phyloP scores from a whole-genome alignment of 2,113 vertebrate species.

The Carollia perspicillata region DNA sequence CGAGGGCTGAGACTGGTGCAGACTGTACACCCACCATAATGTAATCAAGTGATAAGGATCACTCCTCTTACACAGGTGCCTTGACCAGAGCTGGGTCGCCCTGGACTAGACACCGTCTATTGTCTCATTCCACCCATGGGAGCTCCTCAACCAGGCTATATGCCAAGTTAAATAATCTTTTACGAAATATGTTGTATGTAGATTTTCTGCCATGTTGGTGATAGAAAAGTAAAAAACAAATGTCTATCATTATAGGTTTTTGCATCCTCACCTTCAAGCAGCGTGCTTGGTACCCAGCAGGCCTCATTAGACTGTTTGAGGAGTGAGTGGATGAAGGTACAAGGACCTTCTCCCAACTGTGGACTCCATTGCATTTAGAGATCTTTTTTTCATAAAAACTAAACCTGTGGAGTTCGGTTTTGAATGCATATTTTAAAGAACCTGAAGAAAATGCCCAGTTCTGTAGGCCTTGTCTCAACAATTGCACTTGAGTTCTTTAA shows the following conservation, averaged over 20 bases:
- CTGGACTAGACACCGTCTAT: fast-evolving
- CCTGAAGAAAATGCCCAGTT: not conserved
- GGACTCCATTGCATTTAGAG: not conserved
- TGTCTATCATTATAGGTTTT: not conserved
- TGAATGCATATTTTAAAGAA: not conserved
- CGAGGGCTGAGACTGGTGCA: not conserved
- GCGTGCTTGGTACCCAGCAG: not conserved
- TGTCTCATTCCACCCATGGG: not conserved
- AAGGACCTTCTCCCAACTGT: fast-evolving
- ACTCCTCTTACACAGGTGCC: not conserved
- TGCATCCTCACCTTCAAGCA: not conserved
- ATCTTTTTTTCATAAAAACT: too few species aligned
- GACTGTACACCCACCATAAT: too few species aligned
- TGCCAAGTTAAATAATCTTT: not conserved
- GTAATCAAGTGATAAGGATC: not conserved
- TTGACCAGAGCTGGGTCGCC: not conserved
- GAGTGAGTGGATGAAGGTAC: fast-evolving
- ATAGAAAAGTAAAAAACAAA: not conserved
- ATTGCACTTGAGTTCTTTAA: not conserved
- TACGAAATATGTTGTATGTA: not conserved
- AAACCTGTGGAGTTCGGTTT: not conserved
- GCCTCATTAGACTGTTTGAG: not conserved
- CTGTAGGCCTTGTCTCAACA: not conserved
- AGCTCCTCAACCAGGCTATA: not conserved
- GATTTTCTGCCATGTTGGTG: not conserved